Evolutionary conservation across 1,140 invertebrate species (phyloP).

Genomic region (Bombyx mandarina): DNA sequence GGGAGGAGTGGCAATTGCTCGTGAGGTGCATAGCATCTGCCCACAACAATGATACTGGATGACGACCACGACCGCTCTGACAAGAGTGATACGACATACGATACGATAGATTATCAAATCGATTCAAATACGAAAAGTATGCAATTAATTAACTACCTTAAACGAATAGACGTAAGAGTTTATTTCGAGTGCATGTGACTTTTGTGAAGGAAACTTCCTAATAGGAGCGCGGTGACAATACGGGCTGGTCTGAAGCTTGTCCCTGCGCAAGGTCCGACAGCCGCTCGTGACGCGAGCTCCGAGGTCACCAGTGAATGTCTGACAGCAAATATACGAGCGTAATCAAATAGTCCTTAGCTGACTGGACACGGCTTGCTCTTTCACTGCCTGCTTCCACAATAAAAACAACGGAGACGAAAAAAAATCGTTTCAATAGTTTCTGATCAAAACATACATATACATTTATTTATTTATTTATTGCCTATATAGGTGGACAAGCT

Average conservation of each 20-base stretch:
- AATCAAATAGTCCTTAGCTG: conserved; percentile 36
- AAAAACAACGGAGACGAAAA: conserved; percentile 1
- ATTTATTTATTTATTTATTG: too few species aligned
- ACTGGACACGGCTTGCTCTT: conserved; percentile 24
- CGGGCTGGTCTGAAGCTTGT: conserved; percentile 26
- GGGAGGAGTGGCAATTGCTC: too few species aligned
- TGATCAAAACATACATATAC: background rate
- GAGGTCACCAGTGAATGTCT: conserved; percentile 59
- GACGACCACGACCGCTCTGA: too few species aligned
- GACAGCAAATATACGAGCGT: conserved; percentile 38
- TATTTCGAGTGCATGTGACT: conserved; percentile 14
- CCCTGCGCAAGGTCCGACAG: conserved; percentile 47
- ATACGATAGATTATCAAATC: too few species aligned
- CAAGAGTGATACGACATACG: too few species aligned
- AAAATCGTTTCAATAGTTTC: background rate
- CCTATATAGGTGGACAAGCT: too few species aligned
- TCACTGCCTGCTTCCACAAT: conserved; percentile 13
- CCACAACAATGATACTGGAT: too few species aligned
- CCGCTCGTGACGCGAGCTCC: conserved; percentile 21
- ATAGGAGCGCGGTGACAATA: conserved; percentile 15
- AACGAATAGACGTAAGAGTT: background rate
- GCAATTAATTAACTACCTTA: too few species aligned
- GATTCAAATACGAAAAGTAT: too few species aligned
- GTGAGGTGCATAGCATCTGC: too few species aligned
- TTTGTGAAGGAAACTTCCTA: conserved; percentile 22